These are phyloP conservation scores for Dinomys branickii DNA, from an alignment of 2,113 vertebrate genomes.

Conservation along the genomic window DNA sequence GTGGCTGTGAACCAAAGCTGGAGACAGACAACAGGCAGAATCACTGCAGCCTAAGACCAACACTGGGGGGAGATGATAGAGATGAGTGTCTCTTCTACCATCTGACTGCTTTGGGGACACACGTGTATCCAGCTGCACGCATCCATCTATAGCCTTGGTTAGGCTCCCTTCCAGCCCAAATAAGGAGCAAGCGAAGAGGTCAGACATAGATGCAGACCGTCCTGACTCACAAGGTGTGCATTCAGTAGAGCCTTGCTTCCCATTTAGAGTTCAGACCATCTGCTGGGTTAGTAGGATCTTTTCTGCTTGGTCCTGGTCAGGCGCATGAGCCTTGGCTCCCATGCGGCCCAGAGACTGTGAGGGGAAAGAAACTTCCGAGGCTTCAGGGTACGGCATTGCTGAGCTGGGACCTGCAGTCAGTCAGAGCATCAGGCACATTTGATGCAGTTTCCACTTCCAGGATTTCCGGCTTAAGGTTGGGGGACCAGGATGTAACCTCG, in stretches of 20 bases:
- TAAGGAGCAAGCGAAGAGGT: not conserved
- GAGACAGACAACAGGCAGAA: not conserved
- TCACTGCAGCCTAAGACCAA: no score
- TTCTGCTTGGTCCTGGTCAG: no score
- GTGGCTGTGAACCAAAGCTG: not conserved
- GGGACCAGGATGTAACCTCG: no score
- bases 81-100: no score
- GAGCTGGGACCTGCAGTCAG: no score
- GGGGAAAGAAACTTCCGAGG: not conserved
- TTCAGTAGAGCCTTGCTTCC: not conserved
- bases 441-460: not conserved
- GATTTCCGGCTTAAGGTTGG: no score
- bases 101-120: not conserved
- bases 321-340: fast-evolving
- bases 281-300: not conserved
- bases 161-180: not conserved
- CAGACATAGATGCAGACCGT: not conserved
- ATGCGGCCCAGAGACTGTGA: not conserved
- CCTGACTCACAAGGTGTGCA: not conserved
- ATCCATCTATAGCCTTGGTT: not conserved
- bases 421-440: no score
- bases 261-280: not conserved
- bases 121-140: not conserved
- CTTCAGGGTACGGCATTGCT: fast-evolving
- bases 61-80: no score